A percentile compares a stretch with the other conserved stretches of the same genome.
Conservation (phyloP, 2,888 invertebrate genomes). For the Phrixothrix hirtus region DNA sequence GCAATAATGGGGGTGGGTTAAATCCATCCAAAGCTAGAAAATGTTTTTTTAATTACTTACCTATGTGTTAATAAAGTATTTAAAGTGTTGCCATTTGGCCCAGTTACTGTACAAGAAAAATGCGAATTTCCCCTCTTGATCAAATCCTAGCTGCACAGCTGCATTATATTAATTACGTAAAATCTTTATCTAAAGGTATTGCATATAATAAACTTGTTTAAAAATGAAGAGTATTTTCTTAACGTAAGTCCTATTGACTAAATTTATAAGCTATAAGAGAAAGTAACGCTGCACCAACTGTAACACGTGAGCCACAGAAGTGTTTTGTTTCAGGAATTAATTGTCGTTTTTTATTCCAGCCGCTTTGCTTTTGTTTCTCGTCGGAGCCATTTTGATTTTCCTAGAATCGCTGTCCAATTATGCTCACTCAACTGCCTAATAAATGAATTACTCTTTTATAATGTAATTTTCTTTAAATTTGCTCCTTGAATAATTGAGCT, state of each 20-base stretch:
- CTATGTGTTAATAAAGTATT: too few relatives aligned
- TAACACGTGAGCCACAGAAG: constrained; percentile 41
- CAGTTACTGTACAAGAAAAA: too few relatives aligned
- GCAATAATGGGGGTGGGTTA: too few relatives aligned
- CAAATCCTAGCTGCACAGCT: too few relatives aligned
- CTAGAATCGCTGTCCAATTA: constrained; percentile 53
- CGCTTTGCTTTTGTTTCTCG: constrained; percentile 48
- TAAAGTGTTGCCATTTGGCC: too few relatives aligned
- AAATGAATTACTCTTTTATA: constrained; percentile 52
- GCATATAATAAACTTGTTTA: too few relatives aligned
- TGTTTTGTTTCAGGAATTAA: constrained; percentile 55
- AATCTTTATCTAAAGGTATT: too few relatives aligned
- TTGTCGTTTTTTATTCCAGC: constrained; percentile 50
- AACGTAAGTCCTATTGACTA: background rate
- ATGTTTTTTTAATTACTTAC: too few relatives aligned
- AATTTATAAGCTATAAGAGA: constrained; percentile 24
- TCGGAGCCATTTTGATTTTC: constrained; percentile 55
- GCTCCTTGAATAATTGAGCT: constrained; percentile 44
- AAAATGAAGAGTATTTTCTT: too few relatives aligned
- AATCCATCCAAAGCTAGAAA: too few relatives aligned
- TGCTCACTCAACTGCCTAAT: constrained; percentile 50
- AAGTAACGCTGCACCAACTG: constrained; percentile 37
- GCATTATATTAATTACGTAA: too few relatives aligned
- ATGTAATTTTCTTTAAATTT: constrained; percentile 49
- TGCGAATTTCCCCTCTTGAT: too few relatives aligned